Evolutionary conservation across 2,797 vertebrate genomes (phyloP), one percentile per base, ranked within the genome.

Genomic region (Cryptoblepharus egeriae): DNA sequence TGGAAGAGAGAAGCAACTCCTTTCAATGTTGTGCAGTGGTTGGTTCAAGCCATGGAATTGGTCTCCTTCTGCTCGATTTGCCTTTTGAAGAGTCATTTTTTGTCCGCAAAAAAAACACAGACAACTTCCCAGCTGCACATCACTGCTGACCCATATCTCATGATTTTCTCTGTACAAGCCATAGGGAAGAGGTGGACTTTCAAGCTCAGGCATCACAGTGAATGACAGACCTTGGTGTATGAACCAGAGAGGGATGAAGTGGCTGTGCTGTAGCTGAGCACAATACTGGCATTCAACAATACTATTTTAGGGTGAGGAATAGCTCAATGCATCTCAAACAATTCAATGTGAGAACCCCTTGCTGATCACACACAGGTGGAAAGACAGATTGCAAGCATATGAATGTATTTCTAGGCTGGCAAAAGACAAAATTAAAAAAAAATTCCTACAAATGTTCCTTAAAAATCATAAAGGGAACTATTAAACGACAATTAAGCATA

Each of bases 231-330:
- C 1, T 0, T 0, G 65, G 88, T 78, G 78, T 52, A 10, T 0
- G 0, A 84, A 77, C 22, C 30, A 72, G 9, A 42, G 67, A 85
- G 84, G 86, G 88, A 73, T 78, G 15, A 32, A 91, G 79, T 63
- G 0, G 4, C 87, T 85, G 83, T 39, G 83, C 84, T 45, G 79
- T n/a, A n/a, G n/a, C 61, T 68, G 20, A 85, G 28, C 55, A 67
- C n/a, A 86, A 81, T 77, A 73, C 90, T 85, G 75, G 26, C 42
- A 37, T 79, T 83, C 89, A 89, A 89, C 74, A 39, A 82, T 60
- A 80, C 8, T 37, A 42, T 86, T 85, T 88, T 71, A 85, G 58
- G 70, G 49, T 58, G 39, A 82, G 88, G 35, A 37, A 55, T 69
- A 88, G 71, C 73, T 79, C 77, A 4, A 10, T 85, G 58, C 57